These are phyloP conservation scores for Boulengerochromis microlepis DNA, from an alignment of 2,113 vertebrate genomes.

Conservation along the genomic window DNA sequence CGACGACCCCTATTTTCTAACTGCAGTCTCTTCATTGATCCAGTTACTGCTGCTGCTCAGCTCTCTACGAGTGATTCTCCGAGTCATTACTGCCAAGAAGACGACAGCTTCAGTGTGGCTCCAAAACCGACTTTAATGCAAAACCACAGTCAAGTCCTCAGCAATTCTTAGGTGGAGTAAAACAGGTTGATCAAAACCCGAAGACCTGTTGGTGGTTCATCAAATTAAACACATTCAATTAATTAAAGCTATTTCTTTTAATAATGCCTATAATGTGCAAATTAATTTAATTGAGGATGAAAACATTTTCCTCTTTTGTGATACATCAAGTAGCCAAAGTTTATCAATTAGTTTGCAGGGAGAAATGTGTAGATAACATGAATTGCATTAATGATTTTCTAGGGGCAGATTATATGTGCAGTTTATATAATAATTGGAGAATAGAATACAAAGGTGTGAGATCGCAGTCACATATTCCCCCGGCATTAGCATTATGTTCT, in stretches of 20 bases:
- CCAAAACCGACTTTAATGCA: background rate
- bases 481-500: background rate
- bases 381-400: background rate
- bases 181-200: background rate
- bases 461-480: background rate
- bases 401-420: background rate
- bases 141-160: background rate
- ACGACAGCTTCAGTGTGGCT: background rate
- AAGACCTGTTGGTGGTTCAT: background rate
- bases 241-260: background rate
- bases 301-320: background rate
- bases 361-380: background rate
- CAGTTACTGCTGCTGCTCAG: slow-evolving; percentile 20
- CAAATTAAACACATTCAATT: background rate
- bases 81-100: slow-evolving; percentile 22
- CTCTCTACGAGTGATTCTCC: slow-evolving; percentile 9
- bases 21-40: slow-evolving; percentile 52
- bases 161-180: background rate
- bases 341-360: background rate
- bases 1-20: slow-evolving; percentile 29
- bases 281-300: background rate
- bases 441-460: background rate
- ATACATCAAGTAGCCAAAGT: background rate
- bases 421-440: background rate
- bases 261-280: background rate